These are phyloP conservation scores for Drosophila saltans DNA, from an alignment of 1,140 invertebrate genomes.

Conservation along the genomic window DNA sequence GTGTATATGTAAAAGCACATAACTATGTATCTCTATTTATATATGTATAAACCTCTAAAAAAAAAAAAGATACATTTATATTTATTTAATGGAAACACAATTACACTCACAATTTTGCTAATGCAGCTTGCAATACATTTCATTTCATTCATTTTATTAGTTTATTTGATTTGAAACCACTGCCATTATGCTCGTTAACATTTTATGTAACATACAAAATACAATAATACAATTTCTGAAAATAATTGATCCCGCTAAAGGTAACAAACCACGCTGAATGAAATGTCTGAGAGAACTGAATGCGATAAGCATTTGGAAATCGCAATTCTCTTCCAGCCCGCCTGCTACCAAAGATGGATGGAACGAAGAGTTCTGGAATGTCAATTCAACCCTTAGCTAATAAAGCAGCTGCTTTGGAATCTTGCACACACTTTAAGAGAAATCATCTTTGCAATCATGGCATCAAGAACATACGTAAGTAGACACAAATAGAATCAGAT, in stretches of 20 bases:
- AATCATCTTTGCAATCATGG: background rate
- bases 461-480: background rate
- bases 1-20: background rate
- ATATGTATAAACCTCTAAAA: background rate
- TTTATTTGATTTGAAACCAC: conserved; percentile 6
- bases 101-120: conserved; percentile 22
- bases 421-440: background rate
- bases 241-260: conserved; percentile 30
- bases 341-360: conserved; percentile 16
- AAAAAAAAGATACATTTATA: background rate
- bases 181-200: conserved; percentile 1
- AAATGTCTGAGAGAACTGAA: conserved; percentile 43
- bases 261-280: conserved; percentile 43
- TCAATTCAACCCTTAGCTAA: conserved; percentile 12
- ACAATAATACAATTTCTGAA: conserved; percentile 30
- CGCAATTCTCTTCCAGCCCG: conserved; percentile 12
- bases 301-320: conserved; percentile 16
- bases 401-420: conserved; percentile 19
- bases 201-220: conserved; percentile 33
- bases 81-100: background rate
- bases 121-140: conserved; percentile 12
- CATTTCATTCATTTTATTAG: conserved; percentile 10
- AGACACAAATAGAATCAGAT: background rate
- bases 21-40: background rate
- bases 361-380: conserved; percentile 20